These are phyloP conservation scores for Eurytoma adleriae DNA, from an alignment of 2,888 invertebrate genomes.

Conservation along the genomic window DNA sequence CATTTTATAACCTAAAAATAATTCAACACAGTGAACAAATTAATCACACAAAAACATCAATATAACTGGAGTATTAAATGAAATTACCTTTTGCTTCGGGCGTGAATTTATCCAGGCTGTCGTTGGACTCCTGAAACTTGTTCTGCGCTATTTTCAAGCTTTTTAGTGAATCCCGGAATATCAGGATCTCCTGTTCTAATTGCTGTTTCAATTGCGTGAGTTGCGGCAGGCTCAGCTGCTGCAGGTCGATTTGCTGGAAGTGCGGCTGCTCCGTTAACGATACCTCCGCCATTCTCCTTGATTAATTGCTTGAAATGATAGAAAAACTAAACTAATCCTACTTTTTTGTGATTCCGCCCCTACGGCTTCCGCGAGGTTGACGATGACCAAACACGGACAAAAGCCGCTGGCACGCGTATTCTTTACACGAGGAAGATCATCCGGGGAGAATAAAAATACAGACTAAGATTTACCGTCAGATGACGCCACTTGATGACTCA, in stretches of 20 bases:
- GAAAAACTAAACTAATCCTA: neutral
- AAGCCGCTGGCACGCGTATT: neutral
- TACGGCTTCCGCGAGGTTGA: neutral
- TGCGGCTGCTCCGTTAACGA: constrained; percentile 81
- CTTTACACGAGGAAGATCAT: neutral
- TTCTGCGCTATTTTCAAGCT: constrained; percentile 93
- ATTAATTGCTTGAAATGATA: constrained; percentile 73
- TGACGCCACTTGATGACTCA: neutral
- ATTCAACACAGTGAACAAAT: neutral
- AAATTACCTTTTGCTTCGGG: constrained; percentile 82
- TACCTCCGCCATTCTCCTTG: constrained; percentile 78
- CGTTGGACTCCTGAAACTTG: constrained; percentile 93
- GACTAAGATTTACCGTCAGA: neutral
- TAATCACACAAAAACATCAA: too few species aligned
- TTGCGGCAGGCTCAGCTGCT: constrained; percentile 87
- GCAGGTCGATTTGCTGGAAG: constrained; percentile 88
- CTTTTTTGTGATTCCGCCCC: neutral
- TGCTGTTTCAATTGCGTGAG: constrained; percentile 91
- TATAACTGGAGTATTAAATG: neutral
- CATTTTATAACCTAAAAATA: constrained; percentile 21
- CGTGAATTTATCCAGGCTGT: constrained; percentile 88
- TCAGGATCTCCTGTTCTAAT: constrained; percentile 91
- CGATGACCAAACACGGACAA: constrained; percentile 53
- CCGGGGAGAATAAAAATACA: too few species aligned
- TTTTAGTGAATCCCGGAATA: constrained; percentile 93